These are phyloP conservation scores for Muscicapa adusta DNA, from an alignment of 2,113 vertebrate genomes.

Conservation along the genomic window DNA sequence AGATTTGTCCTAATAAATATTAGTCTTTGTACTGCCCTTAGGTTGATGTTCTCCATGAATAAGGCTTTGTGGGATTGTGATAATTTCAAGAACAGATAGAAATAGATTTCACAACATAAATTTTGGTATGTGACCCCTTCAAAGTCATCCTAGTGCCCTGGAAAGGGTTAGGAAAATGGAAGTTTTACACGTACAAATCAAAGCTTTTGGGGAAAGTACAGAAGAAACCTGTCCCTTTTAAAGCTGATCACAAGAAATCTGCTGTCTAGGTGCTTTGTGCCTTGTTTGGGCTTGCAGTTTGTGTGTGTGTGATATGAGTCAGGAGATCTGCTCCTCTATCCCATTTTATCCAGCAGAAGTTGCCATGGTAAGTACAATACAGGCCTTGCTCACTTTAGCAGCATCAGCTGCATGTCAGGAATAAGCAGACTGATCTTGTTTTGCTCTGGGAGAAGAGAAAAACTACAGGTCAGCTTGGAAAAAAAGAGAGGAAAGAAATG, in stretches of 20 bases:
- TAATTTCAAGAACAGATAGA: neutral
- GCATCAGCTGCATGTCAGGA: neutral
- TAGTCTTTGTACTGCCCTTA: neutral
- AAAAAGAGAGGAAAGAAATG: neutral
- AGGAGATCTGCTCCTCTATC: neutral
- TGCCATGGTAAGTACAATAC: neutral
- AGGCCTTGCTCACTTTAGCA: neutral
- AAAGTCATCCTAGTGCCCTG: neutral
- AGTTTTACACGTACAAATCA: neutral
- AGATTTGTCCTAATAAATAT: neutral
- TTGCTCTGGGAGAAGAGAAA: neutral
- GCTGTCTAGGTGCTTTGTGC: neutral
- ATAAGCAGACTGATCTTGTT: neutral
- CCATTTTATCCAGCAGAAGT: neutral
- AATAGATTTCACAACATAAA: neutral
- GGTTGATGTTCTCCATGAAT: neutral
- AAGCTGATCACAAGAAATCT: neutral
- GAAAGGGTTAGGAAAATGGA: neutral
- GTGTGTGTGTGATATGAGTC: neutral
- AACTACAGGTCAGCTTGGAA: neutral
- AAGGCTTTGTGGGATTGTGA: neutral
- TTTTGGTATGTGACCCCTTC: neutral
- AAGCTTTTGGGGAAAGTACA: neutral
- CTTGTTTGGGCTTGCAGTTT: neutral
- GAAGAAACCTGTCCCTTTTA: neutral